Evolutionary conservation across 2,888 invertebrate genomes (phyloP), one percentile per base, ranked within the genome.

Genomic region (Toxonevra muliebris): DNA sequence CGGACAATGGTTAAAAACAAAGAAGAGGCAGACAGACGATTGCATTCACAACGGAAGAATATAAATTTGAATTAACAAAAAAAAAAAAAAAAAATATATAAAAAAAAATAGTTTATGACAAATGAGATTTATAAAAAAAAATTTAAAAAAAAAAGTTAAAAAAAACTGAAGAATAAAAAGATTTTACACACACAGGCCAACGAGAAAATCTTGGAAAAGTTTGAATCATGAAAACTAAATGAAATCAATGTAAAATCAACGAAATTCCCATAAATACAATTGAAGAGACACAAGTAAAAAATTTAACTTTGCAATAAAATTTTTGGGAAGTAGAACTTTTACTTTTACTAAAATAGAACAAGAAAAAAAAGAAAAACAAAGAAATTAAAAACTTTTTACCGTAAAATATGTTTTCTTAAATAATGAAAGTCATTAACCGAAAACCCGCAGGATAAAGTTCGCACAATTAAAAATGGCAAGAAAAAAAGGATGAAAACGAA

Each of bases 1-100:
- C 71, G 71, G 72, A 75, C 74, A 75, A 71, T 73, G 76, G 73
- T 72, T 73, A 62, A 61, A 63, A 69, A 73, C 72, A 72, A 73
- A 70, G 65, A 62, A 57, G 58, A 11, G 55, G 41, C 64, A 64
- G 57, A 65, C 59, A 65, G 58, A 42, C 58, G 40, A 30, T 30
- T 30, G 9, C 10, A 42, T 48, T 11, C 57, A 54, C 17, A 17
- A 19, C 19, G 30, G 12, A 53, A 53, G 10, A 45, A 62, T 12
- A 30, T 30, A 61, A 62, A 45, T 42, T n/a, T n/a, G 63, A 20
- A 45, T 63, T 63, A 63, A 45, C 55, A 64, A 45, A 15, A 15
- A 9, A 40, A 55, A 45, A 13, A 17, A 45, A 19, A 40, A 58
- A 42, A 19, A 43, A 20, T 15, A 50, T 19, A 60, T 1, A 5